A percentile compares a stretch with the other conserved stretches of the same genome.
Conservation (phyloP, 1,140 invertebrate genomes). For the Drosophila varians region DNA sequence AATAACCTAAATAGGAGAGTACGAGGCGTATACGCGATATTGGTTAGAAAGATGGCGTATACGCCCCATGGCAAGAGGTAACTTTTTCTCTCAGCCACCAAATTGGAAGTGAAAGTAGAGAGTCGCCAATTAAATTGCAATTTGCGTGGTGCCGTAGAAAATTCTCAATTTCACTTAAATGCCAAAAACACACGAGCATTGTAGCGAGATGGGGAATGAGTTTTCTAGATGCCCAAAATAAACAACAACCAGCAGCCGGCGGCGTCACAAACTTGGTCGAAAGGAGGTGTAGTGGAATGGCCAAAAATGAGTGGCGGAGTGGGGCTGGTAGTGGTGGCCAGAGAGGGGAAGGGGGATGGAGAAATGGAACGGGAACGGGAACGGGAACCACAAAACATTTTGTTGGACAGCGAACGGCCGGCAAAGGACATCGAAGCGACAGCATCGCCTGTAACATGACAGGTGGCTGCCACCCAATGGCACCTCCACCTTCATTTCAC, state of each 20-base stretch:
- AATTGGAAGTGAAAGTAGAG: slow-evolving; percentile 1
- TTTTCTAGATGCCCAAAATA: slow-evolving; percentile 70
- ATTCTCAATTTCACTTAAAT: slow-evolving; percentile 52
- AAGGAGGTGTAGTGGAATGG: slow-evolving; percentile 11
- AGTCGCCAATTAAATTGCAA: slow-evolving; percentile 12
- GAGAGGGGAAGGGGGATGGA: neutral
- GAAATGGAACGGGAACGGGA: slow-evolving; percentile 27
- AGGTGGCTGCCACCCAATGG: slow-evolving; percentile 45
- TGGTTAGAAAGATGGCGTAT: too few relatives aligned
- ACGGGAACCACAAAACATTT: slow-evolving; percentile 81
- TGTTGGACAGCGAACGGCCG: slow-evolving; percentile 79
- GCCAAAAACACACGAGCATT: neutral
- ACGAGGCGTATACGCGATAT: too few relatives aligned
- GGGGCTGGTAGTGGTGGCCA: neutral
- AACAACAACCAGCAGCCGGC: slow-evolving; percentile 66
- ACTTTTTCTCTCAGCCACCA: neutral
- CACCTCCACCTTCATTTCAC: neutral
- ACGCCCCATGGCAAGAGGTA: neutral
- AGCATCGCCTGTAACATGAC: slow-evolving; percentile 66
- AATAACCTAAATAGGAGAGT: too few relatives aligned
- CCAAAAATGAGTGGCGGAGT: neutral
- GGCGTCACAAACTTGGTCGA: slow-evolving; percentile 59
- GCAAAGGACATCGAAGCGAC: slow-evolving; percentile 68
- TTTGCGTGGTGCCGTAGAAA: neutral
- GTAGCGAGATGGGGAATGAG: slow-evolving; percentile 21